Base-by-base conservation (phyloP, 2,113 vertebrate species). In the Piprites chloris region DNA sequence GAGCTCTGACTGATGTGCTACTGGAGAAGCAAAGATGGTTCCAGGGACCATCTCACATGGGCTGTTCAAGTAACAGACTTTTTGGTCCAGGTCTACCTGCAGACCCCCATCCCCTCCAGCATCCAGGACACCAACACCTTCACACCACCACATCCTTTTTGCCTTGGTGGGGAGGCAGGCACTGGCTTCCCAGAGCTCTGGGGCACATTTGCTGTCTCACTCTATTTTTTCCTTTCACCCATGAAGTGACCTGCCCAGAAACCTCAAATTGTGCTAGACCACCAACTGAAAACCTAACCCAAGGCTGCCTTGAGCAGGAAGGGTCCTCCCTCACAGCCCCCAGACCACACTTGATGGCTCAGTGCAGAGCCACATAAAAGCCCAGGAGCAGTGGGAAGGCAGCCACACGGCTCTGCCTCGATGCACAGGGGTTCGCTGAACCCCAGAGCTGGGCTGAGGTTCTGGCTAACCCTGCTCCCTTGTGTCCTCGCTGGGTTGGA, bases 401-500 rank as follows among this genome's bases (percentile, higher is more conserved):
- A 56, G 30, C 35, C 35, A 22, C 33, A 0, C 4, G 2, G 23
- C 23, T 42, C 20, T 42, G 32, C 33, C 41, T 35, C 5, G 0
- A 15, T 3, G 6, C 35, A 47, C 67, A 87, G 30, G 61, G 15
- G 13, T 32, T n/a, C 62, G 42, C 28, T 52, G 28, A 50, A 32
- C 50, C 30, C 42, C 10, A 2, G 59, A 49, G 77, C 49, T 42
- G 12, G 61, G 44, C 20, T 9, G 52, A 27, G 59, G 16, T 44
- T 37, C n/a, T 2, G 1, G 24, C 77, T 59, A 65, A n/a, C 24
- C 37, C 17, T 0, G 4, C 28, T 62, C 46, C 44, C 4, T 15
- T 9, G 2, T 12, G 35, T 50, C 42, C 55, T 69, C 1, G 0
- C 30, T 11, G 22, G 27, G 50, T 15, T 1, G 2, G 59, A 7